Evolutionary conservation across 2,113 vertebrate species (phyloP).

Genomic region (Myanophis thanlyinensis): DNA sequence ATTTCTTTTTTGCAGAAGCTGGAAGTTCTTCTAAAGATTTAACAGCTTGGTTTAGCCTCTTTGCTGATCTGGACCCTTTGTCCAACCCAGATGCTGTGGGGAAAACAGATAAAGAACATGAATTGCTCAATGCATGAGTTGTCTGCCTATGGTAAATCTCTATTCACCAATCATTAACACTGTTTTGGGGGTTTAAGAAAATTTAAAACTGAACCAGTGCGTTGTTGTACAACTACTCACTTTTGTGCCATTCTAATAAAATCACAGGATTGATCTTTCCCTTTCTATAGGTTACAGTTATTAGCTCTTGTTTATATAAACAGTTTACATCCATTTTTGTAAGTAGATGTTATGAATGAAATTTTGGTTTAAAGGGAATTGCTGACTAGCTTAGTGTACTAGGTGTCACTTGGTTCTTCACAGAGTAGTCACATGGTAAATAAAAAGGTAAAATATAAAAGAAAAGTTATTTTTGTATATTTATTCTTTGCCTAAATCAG

Average conservation of each 20-base stretch:
- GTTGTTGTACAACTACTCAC: conserved; percentile 66
- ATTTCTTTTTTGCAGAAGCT: conserved; percentile 70
- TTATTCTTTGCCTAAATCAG: conserved; percentile 54
- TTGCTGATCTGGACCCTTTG: conserved; percentile 94
- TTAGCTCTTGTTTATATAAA: conserved; percentile 68
- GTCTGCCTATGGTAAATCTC: conserved; percentile 50
- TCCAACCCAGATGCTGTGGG: conserved; percentile 94
- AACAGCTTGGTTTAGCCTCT: conserved; percentile 93
- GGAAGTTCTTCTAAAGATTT: conserved; percentile 79
- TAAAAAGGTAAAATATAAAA: conserved; percentile 51
- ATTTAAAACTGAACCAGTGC: conserved; percentile 48
- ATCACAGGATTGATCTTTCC: conserved; percentile 55
- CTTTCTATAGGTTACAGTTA: conserved; percentile 69
- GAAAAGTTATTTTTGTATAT: conserved; percentile 63
- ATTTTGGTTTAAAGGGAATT: conserved; percentile 50
- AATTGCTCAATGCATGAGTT: conserved; percentile 89
- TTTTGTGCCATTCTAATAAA: conserved; percentile 77
- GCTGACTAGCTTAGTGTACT: conserved; percentile 51
- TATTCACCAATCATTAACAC: conserved; percentile 45
- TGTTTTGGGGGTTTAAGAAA: conserved; percentile 22
- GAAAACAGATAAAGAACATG: conserved; percentile 84
- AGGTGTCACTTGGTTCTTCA: conserved; percentile 46
- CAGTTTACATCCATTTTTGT: conserved; percentile 51
- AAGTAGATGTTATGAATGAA: conserved; percentile 42
- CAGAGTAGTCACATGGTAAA: conserved; percentile 36